phyloP scores from a whole-genome alignment of 1,140 invertebrate species.

The Drosophila ohnishii region DNA sequence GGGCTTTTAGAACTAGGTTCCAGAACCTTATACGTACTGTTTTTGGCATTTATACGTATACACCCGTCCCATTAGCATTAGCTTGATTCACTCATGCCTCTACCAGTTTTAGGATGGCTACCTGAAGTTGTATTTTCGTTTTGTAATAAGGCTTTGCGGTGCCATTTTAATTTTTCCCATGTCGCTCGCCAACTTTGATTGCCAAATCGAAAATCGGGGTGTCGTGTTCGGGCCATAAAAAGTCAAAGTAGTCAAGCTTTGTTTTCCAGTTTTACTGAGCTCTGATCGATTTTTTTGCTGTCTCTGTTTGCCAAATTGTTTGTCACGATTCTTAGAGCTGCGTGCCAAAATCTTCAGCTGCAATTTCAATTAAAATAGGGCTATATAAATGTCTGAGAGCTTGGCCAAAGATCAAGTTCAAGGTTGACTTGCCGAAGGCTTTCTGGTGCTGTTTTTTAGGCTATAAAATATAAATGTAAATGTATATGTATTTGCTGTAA shows the following conservation, averaged over 20 bases:
- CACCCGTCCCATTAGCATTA: constrained; percentile 14
- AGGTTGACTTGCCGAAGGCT: constrained; percentile 43
- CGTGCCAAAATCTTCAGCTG: constrained; percentile 59
- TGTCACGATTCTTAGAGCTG: constrained; percentile 65
- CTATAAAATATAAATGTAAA: too few relatives aligned
- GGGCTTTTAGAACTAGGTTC: background rate
- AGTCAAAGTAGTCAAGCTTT: constrained; percentile 39
- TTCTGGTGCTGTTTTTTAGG: background rate
- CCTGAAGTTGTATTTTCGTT: constrained; percentile 27
- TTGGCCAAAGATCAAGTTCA: constrained; percentile 60
- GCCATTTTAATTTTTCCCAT: constrained; percentile 46
- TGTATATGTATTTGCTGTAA: constrained; percentile 6
- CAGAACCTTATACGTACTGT: constrained; percentile 11
- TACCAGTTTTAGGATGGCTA: constrained; percentile 30
- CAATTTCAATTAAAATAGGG: constrained; percentile 56
- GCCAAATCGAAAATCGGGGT: constrained; percentile 50
- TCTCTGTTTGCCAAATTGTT: constrained; percentile 56
- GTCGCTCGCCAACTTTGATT: constrained; percentile 41
- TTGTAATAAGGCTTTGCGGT: constrained; percentile 44
- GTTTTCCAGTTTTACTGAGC: constrained; percentile 21
- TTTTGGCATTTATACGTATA: constrained; percentile 7
- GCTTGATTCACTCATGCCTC: constrained; percentile 19
- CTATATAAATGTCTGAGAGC: constrained; percentile 12
- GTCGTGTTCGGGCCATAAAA: constrained; percentile 55
- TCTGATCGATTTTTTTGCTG: constrained; percentile 22